Conservation (phyloP, 1,140 invertebrate genomes). For the Neuroterus valhalla region DNA sequence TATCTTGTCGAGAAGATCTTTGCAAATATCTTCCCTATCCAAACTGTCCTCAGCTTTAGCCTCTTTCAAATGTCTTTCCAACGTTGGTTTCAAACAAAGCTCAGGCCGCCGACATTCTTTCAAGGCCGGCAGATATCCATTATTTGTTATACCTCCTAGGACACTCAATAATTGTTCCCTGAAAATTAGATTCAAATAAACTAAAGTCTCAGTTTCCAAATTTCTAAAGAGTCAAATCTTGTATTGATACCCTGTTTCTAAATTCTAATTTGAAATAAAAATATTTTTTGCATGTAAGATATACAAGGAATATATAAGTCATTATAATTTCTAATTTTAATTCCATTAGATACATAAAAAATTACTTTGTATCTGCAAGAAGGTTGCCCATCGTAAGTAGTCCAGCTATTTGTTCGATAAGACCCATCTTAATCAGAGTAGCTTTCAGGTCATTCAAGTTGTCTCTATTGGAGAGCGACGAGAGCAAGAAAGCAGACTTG, state of each 20-base stretch:
- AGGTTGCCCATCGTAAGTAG: conserved; percentile 71
- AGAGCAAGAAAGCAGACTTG: conserved; percentile 83
- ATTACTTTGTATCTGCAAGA: conserved; percentile 68
- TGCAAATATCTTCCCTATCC: conserved; percentile 65
- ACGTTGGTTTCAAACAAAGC: conserved; percentile 68
- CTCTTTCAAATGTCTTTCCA: conserved; percentile 69
- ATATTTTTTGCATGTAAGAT: not conserved
- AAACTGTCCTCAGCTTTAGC: conserved; percentile 59
- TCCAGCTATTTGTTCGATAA: conserved; percentile 76
- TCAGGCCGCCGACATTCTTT: conserved; percentile 75
- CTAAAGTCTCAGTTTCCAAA: not conserved
- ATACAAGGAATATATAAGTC: not conserved
- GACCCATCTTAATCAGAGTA: conserved; percentile 76
- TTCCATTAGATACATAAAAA: not conserved
- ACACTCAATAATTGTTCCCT: conserved; percentile 78
- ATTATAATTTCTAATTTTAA: conserved; percentile 6
- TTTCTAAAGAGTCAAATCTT: too few species aligned
- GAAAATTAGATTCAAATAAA: conserved; percentile 42
- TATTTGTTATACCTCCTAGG: conserved; percentile 71
- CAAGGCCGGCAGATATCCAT: conserved; percentile 72
- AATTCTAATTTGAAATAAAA: conserved; percentile 29
- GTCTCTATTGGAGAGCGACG: conserved; percentile 77
- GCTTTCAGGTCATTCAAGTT: conserved; percentile 76
- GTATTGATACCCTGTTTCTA: not conserved
- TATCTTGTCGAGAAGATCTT: conserved; percentile 62